These are phyloP conservation scores for Bombylius discolor DNA, from an alignment of 2,888 invertebrate species.

Conservation along the genomic window DNA sequence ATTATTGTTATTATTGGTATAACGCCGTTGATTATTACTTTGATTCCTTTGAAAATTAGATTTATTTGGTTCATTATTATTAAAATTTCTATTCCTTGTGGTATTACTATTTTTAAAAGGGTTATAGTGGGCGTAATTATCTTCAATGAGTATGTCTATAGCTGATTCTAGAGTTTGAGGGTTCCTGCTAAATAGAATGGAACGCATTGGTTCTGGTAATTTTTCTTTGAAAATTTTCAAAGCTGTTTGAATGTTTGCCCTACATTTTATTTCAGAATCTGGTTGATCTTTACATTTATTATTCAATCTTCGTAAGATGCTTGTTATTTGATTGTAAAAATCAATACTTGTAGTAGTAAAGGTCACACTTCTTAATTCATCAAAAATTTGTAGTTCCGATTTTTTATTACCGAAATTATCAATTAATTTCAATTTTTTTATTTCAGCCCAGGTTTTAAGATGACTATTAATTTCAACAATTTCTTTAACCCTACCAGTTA, in stretches of 20 bases:
- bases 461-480: conserved; percentile 7
- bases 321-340: conserved; percentile 5
- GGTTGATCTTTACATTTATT: conserved; percentile 5
- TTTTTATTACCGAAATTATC: conserved; percentile 7
- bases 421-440: conserved; percentile 3
- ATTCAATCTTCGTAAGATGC: conserved; percentile 4
- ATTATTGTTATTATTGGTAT: not conserved
- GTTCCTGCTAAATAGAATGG: conserved; percentile 2
- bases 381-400: conserved; percentile 1
- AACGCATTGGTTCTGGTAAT: conserved; percentile 3
- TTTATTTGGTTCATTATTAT: no score
- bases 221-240: conserved; percentile 2
- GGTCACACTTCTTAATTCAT: conserved; percentile 2
- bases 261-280: not conserved
- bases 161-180: not conserved
- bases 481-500: conserved; percentile 1
- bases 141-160: not conserved
- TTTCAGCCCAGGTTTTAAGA: conserved; percentile 3
- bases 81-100: not conserved
- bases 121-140: not conserved
- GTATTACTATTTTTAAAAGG: not conserved
- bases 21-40: no score
- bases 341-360: conserved; percentile 5
- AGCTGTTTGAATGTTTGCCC: not conserved
- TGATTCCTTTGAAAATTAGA: not conserved